These are phyloP conservation scores for Acanthurus tractus DNA, from an alignment of 2,797 vertebrate species.

Conservation along the genomic window DNA sequence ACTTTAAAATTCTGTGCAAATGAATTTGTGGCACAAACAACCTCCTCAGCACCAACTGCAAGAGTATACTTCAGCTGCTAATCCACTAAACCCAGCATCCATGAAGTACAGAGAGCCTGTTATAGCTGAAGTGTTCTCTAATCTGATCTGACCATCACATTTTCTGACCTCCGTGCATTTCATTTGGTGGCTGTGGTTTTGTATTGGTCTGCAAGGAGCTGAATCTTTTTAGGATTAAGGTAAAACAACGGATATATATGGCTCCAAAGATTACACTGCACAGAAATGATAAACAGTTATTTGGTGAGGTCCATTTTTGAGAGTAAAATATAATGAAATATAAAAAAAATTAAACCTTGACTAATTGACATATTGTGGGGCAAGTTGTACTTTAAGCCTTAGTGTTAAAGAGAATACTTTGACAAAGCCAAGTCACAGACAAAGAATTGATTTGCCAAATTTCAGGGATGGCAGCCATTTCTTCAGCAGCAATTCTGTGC, in stretches of 20 bases:
- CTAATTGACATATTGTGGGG: background rate
- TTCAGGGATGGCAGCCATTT: background rate
- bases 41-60: conserved; percentile 30
- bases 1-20: conserved; percentile 35
- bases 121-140: background rate
- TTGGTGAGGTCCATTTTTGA: background rate
- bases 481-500: background rate
- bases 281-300: background rate
- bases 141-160: conserved; percentile 4
- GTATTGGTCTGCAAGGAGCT: conserved; percentile 1
- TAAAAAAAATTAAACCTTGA: background rate
- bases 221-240: conserved; percentile 14
- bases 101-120: conserved; percentile 17
- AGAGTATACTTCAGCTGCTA: conserved; percentile 13
- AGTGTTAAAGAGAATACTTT: too few species aligned
- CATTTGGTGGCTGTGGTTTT: background rate
- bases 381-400: too few species aligned
- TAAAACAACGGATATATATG: background rate
- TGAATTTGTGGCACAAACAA: conserved; percentile 2
- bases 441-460: background rate
- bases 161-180: background rate
- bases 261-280: background rate
- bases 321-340: too few species aligned
- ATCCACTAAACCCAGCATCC: background rate
- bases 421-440: too few species aligned